Evolutionary conservation across 2,797 vertebrate species (phyloP).

Genomic region (Molossus alvarezi): DNA sequence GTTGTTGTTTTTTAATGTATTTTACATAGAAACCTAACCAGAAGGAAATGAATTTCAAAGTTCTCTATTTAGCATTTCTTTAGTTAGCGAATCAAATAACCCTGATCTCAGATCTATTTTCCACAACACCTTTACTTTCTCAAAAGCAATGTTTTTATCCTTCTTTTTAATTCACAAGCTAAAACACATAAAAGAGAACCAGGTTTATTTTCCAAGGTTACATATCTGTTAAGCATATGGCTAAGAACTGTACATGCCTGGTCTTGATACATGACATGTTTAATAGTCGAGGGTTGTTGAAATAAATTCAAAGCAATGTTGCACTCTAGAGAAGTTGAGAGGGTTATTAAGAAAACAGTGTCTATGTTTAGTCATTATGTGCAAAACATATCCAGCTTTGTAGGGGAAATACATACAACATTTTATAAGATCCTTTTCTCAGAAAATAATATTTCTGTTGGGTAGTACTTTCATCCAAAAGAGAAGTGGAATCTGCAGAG

Average conservation of each 20-base stretch:
- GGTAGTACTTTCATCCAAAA: not conserved
- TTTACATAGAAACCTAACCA: constrained; percentile 62
- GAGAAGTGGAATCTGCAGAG: not conserved
- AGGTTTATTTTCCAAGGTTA: constrained; percentile 25
- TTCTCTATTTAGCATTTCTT: not conserved
- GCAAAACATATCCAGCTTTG: not conserved
- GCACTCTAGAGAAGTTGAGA: constrained; percentile 36
- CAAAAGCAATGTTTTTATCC: constrained; percentile 49
- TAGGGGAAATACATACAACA: rapidly evolving
- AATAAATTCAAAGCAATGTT: constrained; percentile 78
- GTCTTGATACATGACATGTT: constrained; percentile 77
- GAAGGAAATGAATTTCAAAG: constrained; percentile 35
- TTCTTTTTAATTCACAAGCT: constrained; percentile 25
- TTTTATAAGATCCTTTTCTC: constrained; percentile 4
- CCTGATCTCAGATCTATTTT: not conserved
- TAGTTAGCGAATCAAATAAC: not conserved
- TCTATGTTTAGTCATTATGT: constrained; percentile 9
- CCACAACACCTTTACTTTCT: constrained; percentile 15
- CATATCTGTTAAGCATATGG: not conserved
- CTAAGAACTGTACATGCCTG: constrained; percentile 68
- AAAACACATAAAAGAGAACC: not conserved
- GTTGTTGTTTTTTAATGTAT: not conserved
- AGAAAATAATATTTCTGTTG: not conserved
- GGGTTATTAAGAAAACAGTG: constrained; percentile 65
- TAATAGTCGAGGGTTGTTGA: constrained; percentile 47